These are phyloP conservation scores for Propithecus deckenii DNA, from an alignment of 2,797 vertebrate species.

Conservation along the genomic window DNA sequence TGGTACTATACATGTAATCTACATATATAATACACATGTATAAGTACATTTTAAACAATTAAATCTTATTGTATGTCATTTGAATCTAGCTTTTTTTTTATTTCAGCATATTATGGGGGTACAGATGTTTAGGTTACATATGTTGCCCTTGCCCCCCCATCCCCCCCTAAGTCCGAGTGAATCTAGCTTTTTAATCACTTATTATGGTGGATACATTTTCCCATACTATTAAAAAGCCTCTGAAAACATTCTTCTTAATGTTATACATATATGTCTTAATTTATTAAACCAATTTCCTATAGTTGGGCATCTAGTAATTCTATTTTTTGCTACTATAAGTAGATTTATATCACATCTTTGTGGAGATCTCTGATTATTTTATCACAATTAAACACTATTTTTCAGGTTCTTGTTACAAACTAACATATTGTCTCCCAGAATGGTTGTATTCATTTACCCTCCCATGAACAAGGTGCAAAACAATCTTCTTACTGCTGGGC, in stretches of 20 bases:
- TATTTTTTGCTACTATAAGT: not conserved
- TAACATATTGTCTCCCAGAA: not conserved
- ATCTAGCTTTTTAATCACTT: not conserved
- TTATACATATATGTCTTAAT: not conserved
- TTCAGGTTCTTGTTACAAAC: not conserved
- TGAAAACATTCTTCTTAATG: constrained; percentile 31
- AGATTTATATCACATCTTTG: not conserved
- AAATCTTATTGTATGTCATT: not conserved
- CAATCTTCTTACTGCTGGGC: not conserved
- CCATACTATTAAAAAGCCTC: not conserved
- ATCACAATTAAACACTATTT: not conserved
- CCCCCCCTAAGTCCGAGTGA: too few relatives aligned
- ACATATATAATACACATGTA: not conserved
- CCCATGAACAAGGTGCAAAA: not conserved
- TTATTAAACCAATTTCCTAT: not conserved
- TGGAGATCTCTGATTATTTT: not conserved
- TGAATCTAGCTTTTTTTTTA: not conserved
- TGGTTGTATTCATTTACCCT: not conserved
- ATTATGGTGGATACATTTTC: not conserved
- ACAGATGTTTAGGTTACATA: too few relatives aligned
- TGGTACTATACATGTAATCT: not conserved
- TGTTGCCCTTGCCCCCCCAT: too few relatives aligned
- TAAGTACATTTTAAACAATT: not conserved
- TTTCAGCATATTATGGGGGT: too few relatives aligned
- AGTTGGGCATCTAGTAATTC: not conserved